Percentiles rank a stretch among this genome's conserved stretches.
These are phyloP conservation scores for Myzus persicae DNA, from an alignment of 1,140 invertebrate species.

Conservation along the genomic window DNA sequence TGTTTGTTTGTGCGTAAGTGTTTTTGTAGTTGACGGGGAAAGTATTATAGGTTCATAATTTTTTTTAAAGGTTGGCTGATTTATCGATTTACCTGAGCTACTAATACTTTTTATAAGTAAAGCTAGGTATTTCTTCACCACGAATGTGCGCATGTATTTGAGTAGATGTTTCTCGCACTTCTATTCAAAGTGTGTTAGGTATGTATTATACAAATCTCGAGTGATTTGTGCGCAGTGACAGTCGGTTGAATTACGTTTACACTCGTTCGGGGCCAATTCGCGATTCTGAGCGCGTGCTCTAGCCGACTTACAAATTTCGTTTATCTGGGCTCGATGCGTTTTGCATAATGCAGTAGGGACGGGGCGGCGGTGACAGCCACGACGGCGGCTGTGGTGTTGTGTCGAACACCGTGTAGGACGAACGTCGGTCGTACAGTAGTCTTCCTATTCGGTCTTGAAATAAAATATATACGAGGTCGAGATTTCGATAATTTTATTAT, in stretches of 20 bases:
- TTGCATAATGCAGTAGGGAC: conserved; percentile 20
- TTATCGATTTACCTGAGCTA: background rate
- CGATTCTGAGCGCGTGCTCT: background rate
- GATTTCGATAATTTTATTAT: background rate
- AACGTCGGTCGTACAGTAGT: background rate
- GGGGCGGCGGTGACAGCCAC: background rate
- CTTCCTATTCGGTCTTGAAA: background rate
- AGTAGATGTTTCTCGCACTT: background rate
- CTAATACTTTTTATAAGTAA: background rate
- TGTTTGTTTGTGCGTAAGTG: background rate
- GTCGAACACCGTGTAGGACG: background rate
- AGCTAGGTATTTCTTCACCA: background rate
- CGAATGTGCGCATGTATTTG: background rate
- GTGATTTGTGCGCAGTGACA: conserved; percentile 7
- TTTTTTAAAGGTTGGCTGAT: background rate
- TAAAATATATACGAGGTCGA: background rate
- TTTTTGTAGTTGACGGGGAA: background rate
- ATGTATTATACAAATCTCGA: background rate
- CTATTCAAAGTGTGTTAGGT: conserved; percentile 1
- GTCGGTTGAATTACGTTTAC: background rate
- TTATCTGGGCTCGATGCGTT: background rate
- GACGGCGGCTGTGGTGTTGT: background rate
- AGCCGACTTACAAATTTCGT: background rate
- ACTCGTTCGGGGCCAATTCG: background rate
- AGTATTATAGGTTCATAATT: background rate